These are phyloP conservation scores for Triplophysa tibetana DNA, from an alignment of 2,113 vertebrate species.

Conservation along the genomic window DNA sequence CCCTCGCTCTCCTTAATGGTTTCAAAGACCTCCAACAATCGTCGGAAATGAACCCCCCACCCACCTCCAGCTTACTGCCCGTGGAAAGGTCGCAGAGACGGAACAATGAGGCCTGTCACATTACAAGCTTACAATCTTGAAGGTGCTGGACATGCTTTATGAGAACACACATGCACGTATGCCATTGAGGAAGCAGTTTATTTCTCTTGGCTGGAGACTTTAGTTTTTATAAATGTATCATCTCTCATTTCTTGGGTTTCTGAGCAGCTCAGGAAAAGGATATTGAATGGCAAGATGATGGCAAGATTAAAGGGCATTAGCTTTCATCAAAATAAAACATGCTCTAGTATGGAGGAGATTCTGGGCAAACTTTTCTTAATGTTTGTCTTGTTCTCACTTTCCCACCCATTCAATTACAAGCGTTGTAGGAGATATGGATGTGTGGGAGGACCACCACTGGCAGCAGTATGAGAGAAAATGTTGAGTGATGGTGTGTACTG, in stretches of 20 bases:
- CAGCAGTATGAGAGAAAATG: conserved; percentile 1
- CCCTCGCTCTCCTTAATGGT: conserved; percentile 46
- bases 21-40: conserved; percentile 68
- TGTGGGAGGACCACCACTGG: neutral
- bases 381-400: neutral
- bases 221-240: conserved; percentile 45
- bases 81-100: conserved; percentile 54
- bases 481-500: neutral
- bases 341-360: neutral
- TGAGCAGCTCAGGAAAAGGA: conserved; percentile 51
- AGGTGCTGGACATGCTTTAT: conserved; percentile 6
- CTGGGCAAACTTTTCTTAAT: neutral
- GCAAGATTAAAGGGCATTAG: conserved; percentile 8
- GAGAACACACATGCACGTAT: conserved; percentile 16
- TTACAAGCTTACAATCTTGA: conserved; percentile 21
- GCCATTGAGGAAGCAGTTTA: conserved; percentile 50
- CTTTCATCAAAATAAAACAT: neutral
- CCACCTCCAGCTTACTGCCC: conserved; percentile 26
- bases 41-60: conserved; percentile 65
- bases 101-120: conserved; percentile 52
- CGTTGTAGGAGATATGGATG: neutral
- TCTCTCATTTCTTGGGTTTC: conserved; percentile 15
- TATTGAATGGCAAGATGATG: conserved; percentile 29
- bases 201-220: conserved; percentile 63
- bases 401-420: neutral